Evolutionary conservation across 2,797 vertebrate species (phyloP).

Genomic region (Argya squamiceps): DNA sequence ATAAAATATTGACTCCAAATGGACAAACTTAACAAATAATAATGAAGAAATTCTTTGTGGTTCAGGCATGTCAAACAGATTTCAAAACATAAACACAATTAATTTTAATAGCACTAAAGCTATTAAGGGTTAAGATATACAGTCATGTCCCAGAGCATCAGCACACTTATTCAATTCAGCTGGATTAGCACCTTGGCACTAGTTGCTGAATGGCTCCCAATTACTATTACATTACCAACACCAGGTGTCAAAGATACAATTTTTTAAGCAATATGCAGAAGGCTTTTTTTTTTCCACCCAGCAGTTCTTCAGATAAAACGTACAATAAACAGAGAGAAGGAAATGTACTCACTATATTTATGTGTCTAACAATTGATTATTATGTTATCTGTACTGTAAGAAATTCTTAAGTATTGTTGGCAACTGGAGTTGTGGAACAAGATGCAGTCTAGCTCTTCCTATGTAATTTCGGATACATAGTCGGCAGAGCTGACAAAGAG

Average conservation of each 20-base stretch:
- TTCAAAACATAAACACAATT: conserved; percentile 5
- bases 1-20: conserved; percentile 10
- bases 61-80: neutral
- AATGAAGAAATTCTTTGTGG: neutral
- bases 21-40: conserved; percentile 37
- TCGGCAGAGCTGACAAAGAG: conserved; percentile 89
- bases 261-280: conserved; percentile 25
- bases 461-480: conserved; percentile 86
- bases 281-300: conserved; percentile 23
- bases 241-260: neutral
- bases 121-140: conserved; percentile 15
- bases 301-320: conserved; percentile 17
- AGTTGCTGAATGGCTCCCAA: conserved; percentile 34
- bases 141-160: neutral
- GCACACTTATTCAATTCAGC: neutral
- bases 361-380: neutral
- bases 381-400: conserved; percentile 87
- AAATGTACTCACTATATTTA: neutral
- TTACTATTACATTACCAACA: neutral
- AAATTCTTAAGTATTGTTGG: conserved; percentile 87
- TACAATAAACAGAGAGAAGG: conserved; percentile 17
- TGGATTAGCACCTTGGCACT: conserved; percentile 35
- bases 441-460: conserved; percentile 85
- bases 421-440: conserved; percentile 88
- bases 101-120: conserved; percentile 10